These are phyloP conservation scores for Brevipalpus yothersi DNA, from an alignment of 1,140 invertebrate species.

Conservation along the genomic window DNA sequence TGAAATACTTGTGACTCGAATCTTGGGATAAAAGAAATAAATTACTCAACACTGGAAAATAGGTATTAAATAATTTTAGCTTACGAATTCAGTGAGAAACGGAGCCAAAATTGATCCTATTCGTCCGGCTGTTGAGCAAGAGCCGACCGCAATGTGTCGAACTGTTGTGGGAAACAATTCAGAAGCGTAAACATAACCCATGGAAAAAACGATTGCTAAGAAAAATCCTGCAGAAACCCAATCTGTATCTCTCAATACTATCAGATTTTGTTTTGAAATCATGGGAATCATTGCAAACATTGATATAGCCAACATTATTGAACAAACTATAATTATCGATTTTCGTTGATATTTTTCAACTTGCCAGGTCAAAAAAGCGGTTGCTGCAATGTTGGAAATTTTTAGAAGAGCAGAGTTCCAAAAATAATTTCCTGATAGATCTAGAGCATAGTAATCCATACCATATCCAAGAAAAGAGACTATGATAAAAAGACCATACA, in stretches of 20 bases:
- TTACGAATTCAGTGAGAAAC: constrained; percentile 26
- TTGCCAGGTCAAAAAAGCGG: not conserved
- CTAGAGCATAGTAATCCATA: constrained; percentile 38
- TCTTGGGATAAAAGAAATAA: too few relatives aligned
- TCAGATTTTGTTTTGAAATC: not conserved
- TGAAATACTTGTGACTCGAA: too few relatives aligned
- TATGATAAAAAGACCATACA: constrained; percentile 27
- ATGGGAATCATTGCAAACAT: not conserved
- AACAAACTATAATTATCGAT: not conserved
- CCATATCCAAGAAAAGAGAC: constrained; percentile 56
- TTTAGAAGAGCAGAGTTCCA: not conserved
- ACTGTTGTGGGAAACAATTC: constrained; percentile 50
- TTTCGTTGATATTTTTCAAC: not conserved
- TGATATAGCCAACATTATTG: too few relatives aligned
- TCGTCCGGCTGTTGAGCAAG: constrained; percentile 17
- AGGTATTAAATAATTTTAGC: not conserved
- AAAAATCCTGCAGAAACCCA: constrained; percentile 56
- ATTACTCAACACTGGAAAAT: too few relatives aligned
- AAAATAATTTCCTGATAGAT: not conserved
- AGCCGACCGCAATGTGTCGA: constrained; percentile 18
- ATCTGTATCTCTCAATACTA: constrained; percentile 31
- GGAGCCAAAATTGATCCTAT: constrained; percentile 20
- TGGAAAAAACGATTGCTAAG: constrained; percentile 49
- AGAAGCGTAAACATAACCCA: constrained; percentile 50
- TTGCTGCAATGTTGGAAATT: not conserved